Conservation (phyloP, 2,888 invertebrate genomes). For the Lithophane ornitopus region DNA sequence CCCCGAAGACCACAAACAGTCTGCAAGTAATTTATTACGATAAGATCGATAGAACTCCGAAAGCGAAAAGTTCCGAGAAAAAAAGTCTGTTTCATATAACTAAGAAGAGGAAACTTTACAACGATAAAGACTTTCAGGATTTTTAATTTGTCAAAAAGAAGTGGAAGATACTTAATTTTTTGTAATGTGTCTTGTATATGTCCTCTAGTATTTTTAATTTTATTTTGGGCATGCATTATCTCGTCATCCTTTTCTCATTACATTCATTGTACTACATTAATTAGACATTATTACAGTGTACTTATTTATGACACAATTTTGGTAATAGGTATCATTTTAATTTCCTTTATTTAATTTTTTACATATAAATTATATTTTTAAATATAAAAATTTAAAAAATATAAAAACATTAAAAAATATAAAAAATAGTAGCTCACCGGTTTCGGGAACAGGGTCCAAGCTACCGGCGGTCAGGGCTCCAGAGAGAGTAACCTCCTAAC, state of each 20-base stretch:
- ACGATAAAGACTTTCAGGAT: slow-evolving; percentile 84
- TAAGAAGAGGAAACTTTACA: slow-evolving; percentile 87
- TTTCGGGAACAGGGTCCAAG: no score
- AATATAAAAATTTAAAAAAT: no score
- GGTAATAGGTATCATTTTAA: no score
- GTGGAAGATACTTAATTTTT: slow-evolving; percentile 9
- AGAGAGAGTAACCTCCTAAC: no score
- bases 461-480: no score
- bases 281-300: background rate
- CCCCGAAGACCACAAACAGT: slow-evolving; percentile 71
- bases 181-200: slow-evolving; percentile 3
- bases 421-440: no score
- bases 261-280: background rate
- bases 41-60: slow-evolving; percentile 68
- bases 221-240: background rate
- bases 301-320: background rate
- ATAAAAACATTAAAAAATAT: no score
- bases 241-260: background rate
- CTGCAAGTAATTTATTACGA: slow-evolving; percentile 84
- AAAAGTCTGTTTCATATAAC: slow-evolving; percentile 84
- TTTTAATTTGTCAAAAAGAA: slow-evolving; percentile 69
- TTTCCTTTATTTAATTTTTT: no score
- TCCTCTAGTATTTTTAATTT: background rate
- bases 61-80: slow-evolving; percentile 74
- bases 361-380: no score